Base-by-base conservation (phyloP, 2,888 invertebrate genomes). In the Calliopum simillimum region DNA sequence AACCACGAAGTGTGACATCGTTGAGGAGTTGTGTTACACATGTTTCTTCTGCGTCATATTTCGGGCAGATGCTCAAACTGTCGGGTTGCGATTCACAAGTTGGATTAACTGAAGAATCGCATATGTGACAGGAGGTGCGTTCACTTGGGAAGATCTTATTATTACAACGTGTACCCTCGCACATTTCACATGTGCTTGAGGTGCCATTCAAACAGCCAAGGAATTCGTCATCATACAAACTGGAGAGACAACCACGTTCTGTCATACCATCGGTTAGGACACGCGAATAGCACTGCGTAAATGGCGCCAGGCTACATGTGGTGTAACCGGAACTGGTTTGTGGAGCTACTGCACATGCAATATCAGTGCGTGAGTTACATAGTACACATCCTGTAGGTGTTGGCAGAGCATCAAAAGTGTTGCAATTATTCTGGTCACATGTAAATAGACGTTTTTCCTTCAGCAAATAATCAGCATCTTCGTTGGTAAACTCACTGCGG, bases 231-330 rank as follows among this genome's bases (percentile, higher is more conserved):
- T 76, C 77, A 55, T 79, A 75, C 64, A 84, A 71, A 63, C 74
- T 82, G 8, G 85, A 79, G 8, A 82, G 46, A 14, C 84, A 84
- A 11, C 85, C 85, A 41, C 84, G 78, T 71, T 85, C 85, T 2
- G 84, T 84, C 25, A 76, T 68, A n/a, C 84, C 84, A 68, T 81
- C 80, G 3, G 16, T 3, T 3, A 82, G 72, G 0, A 83, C 79
- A 5, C 85, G 80, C 0, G 79, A 70, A 33, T 84, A 84, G 63
- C 84, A 84, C 1, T 81, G 75, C 0, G 84, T 79, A 19, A 77
- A 75, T 3, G 83, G 83, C 4, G 46, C 2, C 0, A 67, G 0
- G 2, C 16, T 11, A 41, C 84, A 84, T 0, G 8, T 71, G 0
- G 81, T 81, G 1, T 63, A 33, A 4, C 76, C 73, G 2, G 2